Base-by-base conservation (phyloP, 1,140 invertebrate species). In the Berghia stephanieae region DNA sequence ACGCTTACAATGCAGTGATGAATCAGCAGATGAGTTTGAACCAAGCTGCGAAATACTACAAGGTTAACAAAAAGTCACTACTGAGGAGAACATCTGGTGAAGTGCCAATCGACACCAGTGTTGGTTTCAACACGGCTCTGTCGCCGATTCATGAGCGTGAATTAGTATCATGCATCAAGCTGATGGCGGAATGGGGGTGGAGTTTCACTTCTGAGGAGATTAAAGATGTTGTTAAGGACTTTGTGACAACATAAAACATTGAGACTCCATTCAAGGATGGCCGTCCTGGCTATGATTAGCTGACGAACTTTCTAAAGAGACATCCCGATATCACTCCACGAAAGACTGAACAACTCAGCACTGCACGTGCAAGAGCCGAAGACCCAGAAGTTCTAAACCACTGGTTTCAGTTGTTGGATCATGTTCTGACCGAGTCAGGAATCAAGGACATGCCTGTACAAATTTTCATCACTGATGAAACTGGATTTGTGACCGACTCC, bases 391-490 rank as follows among this genome's bases (percentile, higher is more conserved):
- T 75, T 1, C 18, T 75, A 36, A 24, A 43, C 10, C 27, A 68
- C 5, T 67, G 74, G 74, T 75, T 75, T 75, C n/a, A 75, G 1
- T 43, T 66, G 13, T 27, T 38, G n/a, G n/a, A n/a, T n/a, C n/a
- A n/a, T n/a, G n/a, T n/a, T n/a, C n/a, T n/a, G n/a, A n/a, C n/a
- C n/a, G n/a, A n/a, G n/a, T n/a, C n/a, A n/a, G n/a, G n/a, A n/a
- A n/a, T n/a, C n/a, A n/a, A n/a, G n/a, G n/a, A 24, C 5, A 13
- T 57, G n/a, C 67, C 74, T 3, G 43, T 57, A 49, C 66, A 55
- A 24, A 63, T 79, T 36, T 79, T 70, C 34, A 79, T 70, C 67
- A 49, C 71, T 16, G 74, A 77, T 77, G 78, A 79, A 46, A 79
- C 27, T n/a, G 78, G 74, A 21, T 70, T 77, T 38, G 55, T 43